phyloP scores from a whole-genome alignment of 2,797 vertebrate genomes.

The Dermochelys coriacea region DNA sequence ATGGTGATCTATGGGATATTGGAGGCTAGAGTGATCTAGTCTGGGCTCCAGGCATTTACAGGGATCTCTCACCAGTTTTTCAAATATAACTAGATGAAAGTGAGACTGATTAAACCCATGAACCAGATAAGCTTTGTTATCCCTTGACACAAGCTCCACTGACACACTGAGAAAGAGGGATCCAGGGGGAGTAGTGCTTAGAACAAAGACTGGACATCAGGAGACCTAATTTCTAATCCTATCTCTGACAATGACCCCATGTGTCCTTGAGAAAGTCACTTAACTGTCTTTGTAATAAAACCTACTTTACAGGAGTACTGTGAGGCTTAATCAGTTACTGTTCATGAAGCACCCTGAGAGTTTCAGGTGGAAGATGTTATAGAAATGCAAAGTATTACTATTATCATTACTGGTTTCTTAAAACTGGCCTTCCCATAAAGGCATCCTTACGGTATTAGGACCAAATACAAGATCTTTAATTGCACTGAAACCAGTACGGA shows the following conservation, averaged over 20 bases:
- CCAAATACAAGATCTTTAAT: background rate
- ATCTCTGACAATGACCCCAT: too few relatives aligned
- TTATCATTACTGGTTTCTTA: background rate
- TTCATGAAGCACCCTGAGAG: background rate
- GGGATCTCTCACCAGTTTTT: too few relatives aligned
- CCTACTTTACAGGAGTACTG: background rate
- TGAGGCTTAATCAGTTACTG: background rate
- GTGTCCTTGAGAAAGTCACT: background rate
- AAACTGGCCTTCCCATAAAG: background rate
- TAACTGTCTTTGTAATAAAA: background rate
- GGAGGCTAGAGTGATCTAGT: too few relatives aligned
- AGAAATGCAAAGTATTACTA: background rate
- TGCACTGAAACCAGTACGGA: background rate
- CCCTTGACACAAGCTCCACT: too few relatives aligned
- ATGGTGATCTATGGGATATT: rapidly evolving
- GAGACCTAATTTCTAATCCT: background rate
- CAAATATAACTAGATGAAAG: too few relatives aligned
- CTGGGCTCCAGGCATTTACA: too few relatives aligned
- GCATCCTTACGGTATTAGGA: background rate
- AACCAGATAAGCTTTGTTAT: too few relatives aligned
- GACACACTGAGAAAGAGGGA: background rate
- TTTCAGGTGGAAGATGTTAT: background rate
- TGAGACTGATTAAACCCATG: too few relatives aligned
- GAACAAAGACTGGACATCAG: background rate
- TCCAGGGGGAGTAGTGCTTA: background rate